A percentile compares a stretch with the other conserved stretches of the same genome.
Evolutionary conservation across 2,797 vertebrate species (phyloP).

Genomic region (Leucoraja ocellata): DNA sequence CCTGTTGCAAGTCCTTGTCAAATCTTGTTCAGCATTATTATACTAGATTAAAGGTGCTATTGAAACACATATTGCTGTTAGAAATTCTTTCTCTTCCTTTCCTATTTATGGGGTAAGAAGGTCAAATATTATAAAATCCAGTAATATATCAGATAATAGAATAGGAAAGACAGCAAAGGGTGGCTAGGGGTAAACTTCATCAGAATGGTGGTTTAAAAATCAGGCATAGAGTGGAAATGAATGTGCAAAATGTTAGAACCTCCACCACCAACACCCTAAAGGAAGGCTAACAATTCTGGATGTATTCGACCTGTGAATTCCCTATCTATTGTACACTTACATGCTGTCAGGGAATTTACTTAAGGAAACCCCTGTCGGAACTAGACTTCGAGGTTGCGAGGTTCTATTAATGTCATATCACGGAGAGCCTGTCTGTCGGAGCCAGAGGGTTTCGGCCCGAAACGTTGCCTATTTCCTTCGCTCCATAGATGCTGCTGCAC

Average conservation of each 20-base stretch:
- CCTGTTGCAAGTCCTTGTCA: not conserved
- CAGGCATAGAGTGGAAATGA: not conserved
- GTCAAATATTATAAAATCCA: not conserved
- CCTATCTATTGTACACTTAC: not conserved
- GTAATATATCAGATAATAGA: not conserved
- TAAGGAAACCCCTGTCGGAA: too few relatives aligned
- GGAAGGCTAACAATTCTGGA: not conserved
- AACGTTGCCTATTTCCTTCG: too few relatives aligned
- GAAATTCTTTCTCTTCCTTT: not conserved
- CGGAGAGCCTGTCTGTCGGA: too few relatives aligned
- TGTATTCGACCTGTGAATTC: not conserved
- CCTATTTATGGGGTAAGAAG: not conserved
- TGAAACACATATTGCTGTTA: not conserved
- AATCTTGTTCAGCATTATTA: not conserved
- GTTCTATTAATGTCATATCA: too few relatives aligned
- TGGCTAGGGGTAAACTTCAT: not conserved
- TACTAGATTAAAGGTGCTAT: not conserved
- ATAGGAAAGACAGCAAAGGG: not conserved
- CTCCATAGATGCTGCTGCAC: too few relatives aligned
- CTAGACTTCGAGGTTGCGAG: too few relatives aligned
- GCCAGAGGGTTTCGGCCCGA: too few relatives aligned
- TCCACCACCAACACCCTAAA: not conserved
- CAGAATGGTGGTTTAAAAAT: not conserved
- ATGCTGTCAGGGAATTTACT: too few relatives aligned
- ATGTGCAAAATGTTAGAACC: not conserved